phyloP scores from a whole-genome alignment of 2,888 invertebrate genomes.

The Pseudococcus jackbeardsleyi region DNA sequence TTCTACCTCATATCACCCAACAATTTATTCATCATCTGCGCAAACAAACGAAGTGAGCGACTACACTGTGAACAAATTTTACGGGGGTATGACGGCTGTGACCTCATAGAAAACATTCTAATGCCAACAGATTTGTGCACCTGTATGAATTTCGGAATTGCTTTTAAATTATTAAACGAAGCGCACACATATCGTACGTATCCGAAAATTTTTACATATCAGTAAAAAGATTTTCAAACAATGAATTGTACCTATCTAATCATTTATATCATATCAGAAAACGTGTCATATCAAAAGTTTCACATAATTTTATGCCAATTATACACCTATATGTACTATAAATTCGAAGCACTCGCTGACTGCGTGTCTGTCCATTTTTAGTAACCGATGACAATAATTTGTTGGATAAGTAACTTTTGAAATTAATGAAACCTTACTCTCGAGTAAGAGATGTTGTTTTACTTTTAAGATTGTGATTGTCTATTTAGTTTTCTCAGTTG shows the following conservation, averaged over 20 bases:
- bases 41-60: background rate
- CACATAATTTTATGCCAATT: conserved; percentile 41
- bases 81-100: conserved; percentile 40
- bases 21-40: conserved; percentile 47
- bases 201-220: background rate
- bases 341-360: conserved; percentile 4
- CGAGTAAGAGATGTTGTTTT: conserved; percentile 14
- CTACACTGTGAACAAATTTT: background rate
- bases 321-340: background rate
- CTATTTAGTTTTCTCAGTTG: conserved; percentile 54
- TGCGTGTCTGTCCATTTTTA: conserved; percentile 46
- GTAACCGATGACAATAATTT: conserved; percentile 59
- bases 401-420: conserved; percentile 47
- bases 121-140: background rate
- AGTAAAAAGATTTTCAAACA: background rate
- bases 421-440: conserved; percentile 27
- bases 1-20: conserved; percentile 35
- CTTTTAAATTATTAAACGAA: conserved; percentile 11
- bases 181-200: background rate
- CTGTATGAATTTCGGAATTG: background rate
- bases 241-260: background rate
- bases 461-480: conserved; percentile 57
- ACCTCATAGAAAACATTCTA: background rate
- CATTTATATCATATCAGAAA: background rate
- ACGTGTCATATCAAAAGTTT: conserved; percentile 33